Conservation (phyloP, 2,797 vertebrate genomes). For the Notoglanidium macrostoma region DNA sequence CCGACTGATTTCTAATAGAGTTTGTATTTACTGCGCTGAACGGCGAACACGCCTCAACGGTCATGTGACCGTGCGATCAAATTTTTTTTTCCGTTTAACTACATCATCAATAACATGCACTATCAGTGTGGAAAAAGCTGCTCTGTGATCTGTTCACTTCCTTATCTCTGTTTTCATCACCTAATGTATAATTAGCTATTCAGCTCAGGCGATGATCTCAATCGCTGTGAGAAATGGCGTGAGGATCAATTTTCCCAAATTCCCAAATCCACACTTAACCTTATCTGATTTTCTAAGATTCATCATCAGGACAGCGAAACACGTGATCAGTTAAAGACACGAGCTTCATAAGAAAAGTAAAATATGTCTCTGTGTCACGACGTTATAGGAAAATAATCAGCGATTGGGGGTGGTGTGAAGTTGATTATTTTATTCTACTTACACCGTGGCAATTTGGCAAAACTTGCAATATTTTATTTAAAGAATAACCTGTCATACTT, state of each 20-base stretch:
- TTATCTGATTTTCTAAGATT: slow-evolving; percentile 38
- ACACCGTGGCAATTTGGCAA: neutral
- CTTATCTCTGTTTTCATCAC: slow-evolving; percentile 38
- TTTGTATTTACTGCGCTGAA: neutral
- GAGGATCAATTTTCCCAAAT: slow-evolving; percentile 16
- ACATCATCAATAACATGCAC: slow-evolving; percentile 39
- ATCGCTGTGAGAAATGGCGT: neutral
- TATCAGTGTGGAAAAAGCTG: slow-evolving; percentile 44
- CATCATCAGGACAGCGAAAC: slow-evolving; percentile 32
- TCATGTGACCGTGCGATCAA: slow-evolving; percentile 18
- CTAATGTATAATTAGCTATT: slow-evolving; percentile 34
- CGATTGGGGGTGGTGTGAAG: too few species aligned
- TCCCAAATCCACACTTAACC: slow-evolving; percentile 20
- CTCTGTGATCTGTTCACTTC: slow-evolving; percentile 29
- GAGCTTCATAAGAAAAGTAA: neutral
- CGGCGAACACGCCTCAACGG: slow-evolving; percentile 4
- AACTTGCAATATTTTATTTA: neutral
- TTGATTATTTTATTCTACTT: neutral
- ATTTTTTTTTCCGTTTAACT: slow-evolving; percentile 45
- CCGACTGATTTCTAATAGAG: slow-evolving; percentile 11
- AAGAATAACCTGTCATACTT: neutral
- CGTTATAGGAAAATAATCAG: neutral
- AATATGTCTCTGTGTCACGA: neutral
- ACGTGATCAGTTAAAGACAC: slow-evolving; percentile 38
- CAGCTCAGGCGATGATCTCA: neutral